These are phyloP conservation scores for Petrocephalus sullivani DNA, from an alignment of 2,797 vertebrate genomes.

Conservation along the genomic window DNA sequence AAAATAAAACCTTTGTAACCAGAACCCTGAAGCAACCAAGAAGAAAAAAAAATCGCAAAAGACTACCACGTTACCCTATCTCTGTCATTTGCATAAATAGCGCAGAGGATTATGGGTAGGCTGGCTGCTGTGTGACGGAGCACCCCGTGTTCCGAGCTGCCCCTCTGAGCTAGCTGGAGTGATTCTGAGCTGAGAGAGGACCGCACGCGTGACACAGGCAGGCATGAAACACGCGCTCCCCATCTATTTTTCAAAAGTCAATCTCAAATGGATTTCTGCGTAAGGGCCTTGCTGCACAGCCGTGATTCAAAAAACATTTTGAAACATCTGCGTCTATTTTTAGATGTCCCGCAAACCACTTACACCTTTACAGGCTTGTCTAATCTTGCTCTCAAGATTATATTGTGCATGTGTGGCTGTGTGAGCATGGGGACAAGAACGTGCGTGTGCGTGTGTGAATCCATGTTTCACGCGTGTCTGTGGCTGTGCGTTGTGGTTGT, in stretches of 20 bases:
- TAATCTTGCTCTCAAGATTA: background rate
- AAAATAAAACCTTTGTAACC: background rate
- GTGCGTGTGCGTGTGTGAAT: background rate
- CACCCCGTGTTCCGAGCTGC: slow-evolving; percentile 27
- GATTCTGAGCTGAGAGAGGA: slow-evolving; percentile 23
- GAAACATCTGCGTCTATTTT: background rate
- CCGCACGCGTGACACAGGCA: background rate
- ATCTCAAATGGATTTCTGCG: slow-evolving; percentile 42
- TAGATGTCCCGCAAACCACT: background rate
- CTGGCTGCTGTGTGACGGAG: background rate
- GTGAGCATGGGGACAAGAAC: background rate
- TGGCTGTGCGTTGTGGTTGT: background rate
- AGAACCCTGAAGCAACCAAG: background rate
- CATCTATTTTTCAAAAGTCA: slow-evolving; percentile 33
- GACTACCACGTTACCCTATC: background rate
- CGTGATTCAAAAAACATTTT: slow-evolving; percentile 58
- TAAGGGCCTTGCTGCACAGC: slow-evolving; percentile 64
- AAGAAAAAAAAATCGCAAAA: background rate
- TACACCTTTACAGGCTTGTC: background rate
- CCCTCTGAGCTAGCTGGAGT: slow-evolving; percentile 27
- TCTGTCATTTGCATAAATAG: slow-evolving; percentile 1
- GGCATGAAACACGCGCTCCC: background rate
- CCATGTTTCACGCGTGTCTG: background rate
- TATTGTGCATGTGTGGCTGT: background rate
- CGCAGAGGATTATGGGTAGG: background rate